Conservation (phyloP, 2,888 invertebrate genomes). For the Eupithecia vulgata region DNA sequence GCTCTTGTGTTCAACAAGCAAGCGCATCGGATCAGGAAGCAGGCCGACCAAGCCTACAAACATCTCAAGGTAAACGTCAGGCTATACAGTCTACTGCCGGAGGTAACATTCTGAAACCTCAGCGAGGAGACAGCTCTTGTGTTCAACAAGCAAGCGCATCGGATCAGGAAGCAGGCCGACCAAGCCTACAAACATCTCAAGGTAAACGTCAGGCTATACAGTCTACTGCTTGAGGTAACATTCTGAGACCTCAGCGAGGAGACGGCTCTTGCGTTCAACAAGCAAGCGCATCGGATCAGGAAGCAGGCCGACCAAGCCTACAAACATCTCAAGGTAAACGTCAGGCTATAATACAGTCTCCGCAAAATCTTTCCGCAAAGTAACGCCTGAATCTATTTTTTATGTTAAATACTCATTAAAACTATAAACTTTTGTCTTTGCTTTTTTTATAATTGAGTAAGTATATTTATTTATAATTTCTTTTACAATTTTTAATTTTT, state of each 20-base stretch:
- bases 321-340: slow-evolving; percentile 63
- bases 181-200: slow-evolving; percentile 67
- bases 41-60: slow-evolving; percentile 84
- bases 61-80: slow-evolving; percentile 62
- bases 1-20: slow-evolving; percentile 83
- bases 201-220: slow-evolving; percentile 49
- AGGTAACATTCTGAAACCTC: slow-evolving; percentile 83
- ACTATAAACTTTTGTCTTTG: no score
- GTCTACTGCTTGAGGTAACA: no score
- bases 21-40: slow-evolving; percentile 87
- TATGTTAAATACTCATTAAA: no score
- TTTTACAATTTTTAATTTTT: no score
- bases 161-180: slow-evolving; percentile 88
- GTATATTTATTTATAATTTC: no score
- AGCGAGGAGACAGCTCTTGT: slow-evolving; percentile 83
- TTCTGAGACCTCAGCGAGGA: slow-evolving; percentile 86
- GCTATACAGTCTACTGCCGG: background rate
- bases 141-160: slow-evolving; percentile 87
- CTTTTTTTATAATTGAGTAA: no score
- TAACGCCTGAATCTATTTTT: no score
- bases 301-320: slow-evolving; percentile 85
- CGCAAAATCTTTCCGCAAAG: no score
- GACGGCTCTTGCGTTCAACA: slow-evolving; percentile 85
- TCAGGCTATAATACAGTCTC: no score
- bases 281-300: slow-evolving; percentile 88